Evolutionary conservation across 2,888 invertebrate genomes (phyloP).

Genomic region (Synergus gifuensis): DNA sequence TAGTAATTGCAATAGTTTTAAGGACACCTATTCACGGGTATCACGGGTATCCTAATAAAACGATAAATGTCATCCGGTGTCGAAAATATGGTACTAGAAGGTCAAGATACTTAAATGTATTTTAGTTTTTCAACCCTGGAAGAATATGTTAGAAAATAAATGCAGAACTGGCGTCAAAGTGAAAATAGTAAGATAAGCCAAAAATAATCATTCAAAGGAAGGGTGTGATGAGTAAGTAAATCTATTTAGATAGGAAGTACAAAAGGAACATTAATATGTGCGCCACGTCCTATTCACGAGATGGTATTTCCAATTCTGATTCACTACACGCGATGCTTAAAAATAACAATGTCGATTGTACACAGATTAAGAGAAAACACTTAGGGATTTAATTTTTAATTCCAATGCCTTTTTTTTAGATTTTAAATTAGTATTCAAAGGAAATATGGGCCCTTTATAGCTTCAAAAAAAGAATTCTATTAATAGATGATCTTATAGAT

Average conservation of each 20-base stretch:
- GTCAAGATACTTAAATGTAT: conserved; percentile 25
- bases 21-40: background rate
- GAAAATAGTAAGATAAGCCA: conserved; percentile 26
- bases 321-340: conserved; percentile 48
- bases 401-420: background rate
- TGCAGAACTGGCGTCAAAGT: background rate
- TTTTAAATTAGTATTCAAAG: background rate
- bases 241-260: conserved; percentile 32
- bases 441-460: background rate
- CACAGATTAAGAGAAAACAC: conserved; percentile 3
- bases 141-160: conserved; percentile 17
- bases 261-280: conserved; percentile 46
- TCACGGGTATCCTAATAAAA: background rate
- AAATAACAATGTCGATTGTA: conserved; percentile 53
- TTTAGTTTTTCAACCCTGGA: background rate
- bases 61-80: conserved; percentile 24
- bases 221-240: conserved; percentile 40
- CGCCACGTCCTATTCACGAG: conserved; percentile 52
- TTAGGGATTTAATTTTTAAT: conserved; percentile 15
- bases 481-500: conserved; percentile 32
- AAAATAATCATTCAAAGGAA: conserved; percentile 27
- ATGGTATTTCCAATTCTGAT: conserved; percentile 55
- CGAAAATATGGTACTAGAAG: conserved; percentile 24
- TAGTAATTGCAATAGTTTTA: background rate
- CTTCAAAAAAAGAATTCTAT: conserved; percentile 17